Conservation (phyloP, 2,113 vertebrate genomes). For the Addax nasomaculatus region DNA sequence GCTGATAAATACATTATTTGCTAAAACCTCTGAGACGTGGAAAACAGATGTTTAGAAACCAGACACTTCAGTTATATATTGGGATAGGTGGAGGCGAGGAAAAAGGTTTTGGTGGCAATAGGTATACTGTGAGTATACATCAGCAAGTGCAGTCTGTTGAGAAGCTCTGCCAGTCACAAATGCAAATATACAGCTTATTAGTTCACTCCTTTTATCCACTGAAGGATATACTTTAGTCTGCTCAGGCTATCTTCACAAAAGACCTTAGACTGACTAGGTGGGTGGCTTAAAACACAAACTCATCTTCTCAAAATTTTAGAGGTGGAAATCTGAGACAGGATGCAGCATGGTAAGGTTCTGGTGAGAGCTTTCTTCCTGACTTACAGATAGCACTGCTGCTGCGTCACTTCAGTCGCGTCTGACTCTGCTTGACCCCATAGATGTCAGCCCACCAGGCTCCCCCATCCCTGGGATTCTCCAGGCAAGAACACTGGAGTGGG, state of each 20-base stretch:
- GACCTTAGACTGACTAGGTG: neutral
- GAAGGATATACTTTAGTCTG: neutral
- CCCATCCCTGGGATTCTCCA: too few relatives aligned
- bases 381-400: neutral
- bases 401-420: fast-evolving
- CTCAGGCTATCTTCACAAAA: neutral
- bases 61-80: neutral
- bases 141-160: neutral
- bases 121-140: neutral
- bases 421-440: too few relatives aligned
- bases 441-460: too few relatives aligned
- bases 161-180: neutral
- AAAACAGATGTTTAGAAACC: neutral
- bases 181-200: neutral
- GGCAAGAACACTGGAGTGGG: too few relatives aligned
- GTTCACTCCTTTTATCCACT: neutral
- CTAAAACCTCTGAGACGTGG: neutral
- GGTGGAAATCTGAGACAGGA: neutral
- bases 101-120: neutral
- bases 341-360: neutral
- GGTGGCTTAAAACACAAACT: neutral
- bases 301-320: neutral
- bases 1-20: neutral
- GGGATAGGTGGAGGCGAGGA: fast-evolving
- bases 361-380: neutral